Base-by-base conservation (phyloP, 2,113 vertebrate genomes). In the Ascaphus truei region DNA sequence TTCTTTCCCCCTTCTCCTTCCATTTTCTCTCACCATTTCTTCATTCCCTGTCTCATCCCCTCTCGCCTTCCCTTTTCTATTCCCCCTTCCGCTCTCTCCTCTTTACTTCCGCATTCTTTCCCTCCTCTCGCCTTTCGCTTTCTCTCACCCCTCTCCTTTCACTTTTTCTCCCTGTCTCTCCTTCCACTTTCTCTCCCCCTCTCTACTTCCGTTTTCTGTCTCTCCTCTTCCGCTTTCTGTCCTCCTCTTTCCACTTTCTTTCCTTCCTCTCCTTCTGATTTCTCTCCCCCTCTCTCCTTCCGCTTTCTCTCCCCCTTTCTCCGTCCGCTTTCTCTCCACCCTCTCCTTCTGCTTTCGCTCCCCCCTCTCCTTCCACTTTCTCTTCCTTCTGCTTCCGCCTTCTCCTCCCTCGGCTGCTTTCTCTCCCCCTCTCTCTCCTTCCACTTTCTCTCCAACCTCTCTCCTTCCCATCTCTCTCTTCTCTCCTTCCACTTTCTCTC, bases 291-390 rank as follows among this genome's bases (percentile, higher is more conserved):
- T 16, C 1, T 41, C 8, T 45, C 5, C 3, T 27, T n/a, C 5
- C 15, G 1, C n/a, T 7, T 22, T 3, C 16, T 3, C 8, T 18
- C 23, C n/a, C 2, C 9, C 2, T 4, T 20, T 39, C 22, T 39
- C 25, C 16, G 3, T n/a, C n/a, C n/a, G n/a, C 26, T 29, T 65
- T 39, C 41, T 52, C 65, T 31, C 4, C 4, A 43, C 3, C 41
- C 4, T 3, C n/a, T 65, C 59, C 23, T 57, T 27, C 15, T 10
- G 18, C 31, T 20, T n/a, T n/a, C n/a, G n/a, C n/a, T n/a, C n/a
- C n/a, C n/a, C n/a, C n/a, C n/a, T n/a, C n/a, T 43, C 34, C 20
- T 39, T 20, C 26, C 7, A 33, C 74, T 33, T 68, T 61, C 48
- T 13, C 4, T 13, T 48, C 73, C 5, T 1, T 5, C 15, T 13